Base-by-base conservation (phyloP, 2,797 vertebrate species). In the Semotilus atromaculatus region DNA sequence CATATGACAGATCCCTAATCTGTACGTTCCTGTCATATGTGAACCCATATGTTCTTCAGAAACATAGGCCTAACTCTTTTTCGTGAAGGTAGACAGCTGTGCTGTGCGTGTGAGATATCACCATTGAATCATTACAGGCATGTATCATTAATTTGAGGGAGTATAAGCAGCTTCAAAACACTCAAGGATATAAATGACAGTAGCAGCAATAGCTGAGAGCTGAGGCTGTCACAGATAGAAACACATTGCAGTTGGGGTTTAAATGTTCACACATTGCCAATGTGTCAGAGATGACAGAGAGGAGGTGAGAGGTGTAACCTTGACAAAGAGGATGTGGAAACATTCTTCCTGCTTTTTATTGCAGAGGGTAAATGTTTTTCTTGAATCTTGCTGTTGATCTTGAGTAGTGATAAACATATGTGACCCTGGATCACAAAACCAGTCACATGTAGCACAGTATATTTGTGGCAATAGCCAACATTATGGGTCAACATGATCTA, bases 251-350 rank as follows among this genome's bases (percentile, higher is more conserved):
- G 34, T n/a, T 77, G 74, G 74, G 34, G 55, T 77, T 66, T 79
- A 79, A 79, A 48, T 79, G 60, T 67, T 67, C 43, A 80, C 78
- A 80, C 62, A 48, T 79, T 66, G 23, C 55, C 36, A 40, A 4
- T 23, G 40, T 68, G 60, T 80, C 60, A 68, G 29, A 67, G 62
- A 80, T 34, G 26, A 48, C 26, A 51, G 29, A 53, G 29, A 80
- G 29, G 60, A 5, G 29, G 29, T 48, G 60, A 67, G 29, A n/a
- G 43, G 43, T 67, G 62, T 19, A 48, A 48, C 29, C 62, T 67
- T 66, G 43, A 80, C 40, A 64, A 64, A 23, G 10, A 79, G 38
- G 40, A 79, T 66, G n/a, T 79, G 29, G 26, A 79, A 66, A 45
- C 26, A 45, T 18, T 21, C 18, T 14, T 31, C 19, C 31, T 55